phyloP scores from a whole-genome alignment of 2,888 invertebrate species.

The Polydrusus pterygomalis region DNA sequence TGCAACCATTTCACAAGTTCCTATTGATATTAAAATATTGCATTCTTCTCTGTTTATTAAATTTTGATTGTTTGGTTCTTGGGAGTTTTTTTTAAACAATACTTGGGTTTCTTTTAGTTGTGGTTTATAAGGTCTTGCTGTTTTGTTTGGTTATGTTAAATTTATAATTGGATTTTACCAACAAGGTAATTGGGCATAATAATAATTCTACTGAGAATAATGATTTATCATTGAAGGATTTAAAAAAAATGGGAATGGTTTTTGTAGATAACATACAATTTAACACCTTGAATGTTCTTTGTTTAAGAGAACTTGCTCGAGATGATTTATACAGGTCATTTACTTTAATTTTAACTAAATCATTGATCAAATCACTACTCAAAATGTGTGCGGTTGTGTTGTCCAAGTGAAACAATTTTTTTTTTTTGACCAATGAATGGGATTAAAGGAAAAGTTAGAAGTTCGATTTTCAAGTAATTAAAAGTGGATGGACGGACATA shows the following conservation, averaged over 20 bases:
- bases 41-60: constrained; percentile 10
- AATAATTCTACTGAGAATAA: constrained; percentile 21
- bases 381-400: too few relatives aligned
- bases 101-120: constrained; percentile 22
- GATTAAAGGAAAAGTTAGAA: too few relatives aligned
- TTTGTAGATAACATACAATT: too few relatives aligned
- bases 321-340: too few relatives aligned
- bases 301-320: too few relatives aligned
- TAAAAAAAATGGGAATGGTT: background rate
- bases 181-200: constrained; percentile 30
- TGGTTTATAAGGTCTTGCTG: constrained; percentile 21
- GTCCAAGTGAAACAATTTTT: too few relatives aligned
- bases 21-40: constrained; percentile 3
- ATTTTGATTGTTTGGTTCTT: constrained; percentile 34
- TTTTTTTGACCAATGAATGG: too few relatives aligned
- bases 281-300: background rate
- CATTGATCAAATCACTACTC: too few relatives aligned
- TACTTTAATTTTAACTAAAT: too few relatives aligned
- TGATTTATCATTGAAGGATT: constrained; percentile 12
- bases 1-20: constrained; percentile 37
- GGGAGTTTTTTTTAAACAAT: constrained; percentile 31
- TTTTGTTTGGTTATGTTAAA: constrained; percentile 25
- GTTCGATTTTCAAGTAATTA: too few relatives aligned
- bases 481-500: too few relatives aligned
- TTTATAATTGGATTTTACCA: constrained; percentile 29